Conservation (phyloP, 1,140 invertebrate genomes). For the Conopomorpha cramerella region DNA sequence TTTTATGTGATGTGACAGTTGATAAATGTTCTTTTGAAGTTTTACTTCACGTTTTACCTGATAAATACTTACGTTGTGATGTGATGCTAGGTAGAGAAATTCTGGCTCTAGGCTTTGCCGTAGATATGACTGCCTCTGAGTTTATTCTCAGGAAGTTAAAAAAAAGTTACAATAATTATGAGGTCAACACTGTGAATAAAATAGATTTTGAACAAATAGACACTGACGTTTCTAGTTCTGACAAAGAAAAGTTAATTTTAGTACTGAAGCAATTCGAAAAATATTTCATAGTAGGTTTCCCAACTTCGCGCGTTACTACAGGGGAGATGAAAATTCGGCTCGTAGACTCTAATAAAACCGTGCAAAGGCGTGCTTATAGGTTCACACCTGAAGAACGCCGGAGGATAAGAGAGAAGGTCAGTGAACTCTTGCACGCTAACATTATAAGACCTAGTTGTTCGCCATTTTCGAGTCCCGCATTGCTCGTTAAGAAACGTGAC, state of each 20-base stretch:
- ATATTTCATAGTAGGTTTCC: constrained; percentile 2
- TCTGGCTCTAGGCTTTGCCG: too few relatives aligned
- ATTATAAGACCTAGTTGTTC: constrained; percentile 7
- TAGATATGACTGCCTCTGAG: too few relatives aligned
- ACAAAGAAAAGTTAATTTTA: constrained; percentile 2
- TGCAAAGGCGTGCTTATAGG: constrained; percentile 10
- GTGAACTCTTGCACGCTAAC: constrained; percentile 1
- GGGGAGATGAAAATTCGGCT: constrained; percentile 5
- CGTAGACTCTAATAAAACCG: constrained; percentile 4
- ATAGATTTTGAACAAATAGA: constrained; percentile 1
- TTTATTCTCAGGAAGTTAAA: too few relatives aligned
- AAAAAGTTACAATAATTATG: background rate
- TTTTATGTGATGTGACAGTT: too few relatives aligned
- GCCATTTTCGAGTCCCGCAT: constrained; percentile 10
- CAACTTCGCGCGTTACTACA: constrained; percentile 2
- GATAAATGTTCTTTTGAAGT: too few relatives aligned
- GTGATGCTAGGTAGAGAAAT: too few relatives aligned
- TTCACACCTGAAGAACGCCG: constrained; percentile 6
- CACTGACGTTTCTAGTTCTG: constrained; percentile 3
- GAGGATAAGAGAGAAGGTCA: constrained; percentile 7
- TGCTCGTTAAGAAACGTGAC: constrained; percentile 13
- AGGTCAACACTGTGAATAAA: background rate
- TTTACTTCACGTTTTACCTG: too few relatives aligned
- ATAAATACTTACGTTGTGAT: too few relatives aligned
- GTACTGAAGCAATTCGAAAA: constrained; percentile 1